These are phyloP conservation scores for Catharus fuscescens DNA, from an alignment of 2,113 vertebrate genomes.

Conservation along the genomic window DNA sequence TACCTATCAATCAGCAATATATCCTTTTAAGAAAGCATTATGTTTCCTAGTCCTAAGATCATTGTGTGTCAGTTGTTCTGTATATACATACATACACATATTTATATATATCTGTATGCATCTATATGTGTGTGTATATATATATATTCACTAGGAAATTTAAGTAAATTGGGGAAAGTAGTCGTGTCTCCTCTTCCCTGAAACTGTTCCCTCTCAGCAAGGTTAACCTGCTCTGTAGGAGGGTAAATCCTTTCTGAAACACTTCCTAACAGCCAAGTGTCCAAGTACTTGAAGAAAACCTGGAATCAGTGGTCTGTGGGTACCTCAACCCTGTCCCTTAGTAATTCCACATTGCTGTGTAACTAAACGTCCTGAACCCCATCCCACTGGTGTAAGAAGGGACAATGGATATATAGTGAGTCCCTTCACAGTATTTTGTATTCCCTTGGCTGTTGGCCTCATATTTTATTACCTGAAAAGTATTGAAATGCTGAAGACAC, in stretches of 20 bases:
- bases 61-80: background rate
- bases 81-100: background rate
- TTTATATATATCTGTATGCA: background rate
- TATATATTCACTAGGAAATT: background rate
- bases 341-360: background rate
- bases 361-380: background rate
- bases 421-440: background rate
- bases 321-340: background rate
- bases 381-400: background rate
- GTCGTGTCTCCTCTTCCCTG: background rate
- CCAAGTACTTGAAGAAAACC: background rate
- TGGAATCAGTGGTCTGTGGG: background rate
- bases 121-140: too few species aligned
- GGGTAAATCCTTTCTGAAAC: background rate
- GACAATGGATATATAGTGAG: background rate
- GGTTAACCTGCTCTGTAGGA: background rate
- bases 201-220: background rate
- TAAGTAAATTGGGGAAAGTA: background rate
- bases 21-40: background rate
- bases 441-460: background rate
- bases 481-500: background rate
- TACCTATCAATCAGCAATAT: background rate
- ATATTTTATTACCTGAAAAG: background rate
- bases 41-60: background rate
- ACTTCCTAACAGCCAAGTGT: background rate